Evolutionary conservation across 2,888 invertebrate genomes (phyloP).

Genomic region (Alcis repandata): DNA sequence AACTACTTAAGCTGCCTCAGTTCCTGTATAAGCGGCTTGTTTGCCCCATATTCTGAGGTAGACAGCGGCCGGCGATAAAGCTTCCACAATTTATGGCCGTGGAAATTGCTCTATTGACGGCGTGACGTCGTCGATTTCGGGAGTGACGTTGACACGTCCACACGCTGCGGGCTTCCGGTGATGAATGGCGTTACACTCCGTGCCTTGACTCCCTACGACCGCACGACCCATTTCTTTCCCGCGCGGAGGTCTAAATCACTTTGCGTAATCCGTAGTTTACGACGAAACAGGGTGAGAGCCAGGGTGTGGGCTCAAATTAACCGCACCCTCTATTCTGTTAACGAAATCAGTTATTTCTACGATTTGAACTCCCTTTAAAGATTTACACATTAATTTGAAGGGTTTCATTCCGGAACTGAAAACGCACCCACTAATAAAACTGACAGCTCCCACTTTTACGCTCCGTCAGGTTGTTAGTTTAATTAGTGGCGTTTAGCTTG

Average conservation of each 20-base stretch:
- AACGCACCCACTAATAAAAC: constrained; percentile 23
- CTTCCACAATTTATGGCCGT: constrained; percentile 60
- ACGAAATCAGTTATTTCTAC: constrained; percentile 44
- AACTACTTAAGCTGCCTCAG: constrained; percentile 10
- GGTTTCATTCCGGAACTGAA: constrained; percentile 12
- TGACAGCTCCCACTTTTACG: not conserved
- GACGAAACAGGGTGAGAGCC: constrained; percentile 16
- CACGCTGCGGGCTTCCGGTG: constrained; percentile 48
- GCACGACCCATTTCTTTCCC: constrained; percentile 46
- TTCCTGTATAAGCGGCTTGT: constrained; percentile 51
- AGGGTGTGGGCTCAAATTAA: constrained; percentile 40
- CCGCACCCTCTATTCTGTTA: constrained; percentile 44
- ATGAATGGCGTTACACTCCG: constrained; percentile 52
- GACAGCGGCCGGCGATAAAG: constrained; percentile 57
- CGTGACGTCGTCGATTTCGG: constrained; percentile 61
- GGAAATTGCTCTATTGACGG: constrained; percentile 63
- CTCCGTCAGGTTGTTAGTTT: not conserved
- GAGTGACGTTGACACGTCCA: constrained; percentile 54
- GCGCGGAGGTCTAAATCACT: constrained; percentile 27
- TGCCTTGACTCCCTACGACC: constrained; percentile 35
- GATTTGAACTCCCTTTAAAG: constrained; percentile 30
- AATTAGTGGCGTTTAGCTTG: not conserved
- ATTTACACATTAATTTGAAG: constrained; percentile 33
- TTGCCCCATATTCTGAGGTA: constrained; percentile 56
- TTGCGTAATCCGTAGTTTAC: constrained; percentile 36